phyloP scores from a whole-genome alignment of 92 coral and sea anemone genomes.

The Phenganax marumi region DNA sequence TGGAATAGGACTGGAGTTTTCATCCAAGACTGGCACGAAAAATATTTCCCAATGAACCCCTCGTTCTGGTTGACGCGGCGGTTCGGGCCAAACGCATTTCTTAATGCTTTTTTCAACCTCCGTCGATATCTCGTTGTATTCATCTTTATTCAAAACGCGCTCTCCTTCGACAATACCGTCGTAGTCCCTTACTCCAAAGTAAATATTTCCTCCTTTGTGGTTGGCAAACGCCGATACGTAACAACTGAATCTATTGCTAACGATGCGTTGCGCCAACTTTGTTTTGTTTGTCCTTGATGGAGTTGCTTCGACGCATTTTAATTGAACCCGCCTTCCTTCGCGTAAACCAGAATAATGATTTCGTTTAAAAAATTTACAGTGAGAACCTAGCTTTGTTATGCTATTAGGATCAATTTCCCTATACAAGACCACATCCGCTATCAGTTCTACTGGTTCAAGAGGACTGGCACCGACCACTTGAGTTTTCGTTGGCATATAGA shows the following conservation, averaged over 20 bases:
- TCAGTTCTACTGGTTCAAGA: neutral
- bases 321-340: slow-evolving; percentile 26
- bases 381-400: neutral
- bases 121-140: neutral
- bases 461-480: slow-evolving; percentile 7
- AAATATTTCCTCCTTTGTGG: slow-evolving; percentile 42
- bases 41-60: slow-evolving; percentile 46
- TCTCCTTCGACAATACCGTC: slow-evolving; percentile 50
- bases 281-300: slow-evolving; percentile 13
- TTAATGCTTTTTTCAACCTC: slow-evolving; percentile 21
- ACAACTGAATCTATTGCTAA: slow-evolving; percentile 26
- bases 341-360: neutral
- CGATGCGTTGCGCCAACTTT: neutral
- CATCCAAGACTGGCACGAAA: slow-evolving; percentile 46
- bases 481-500: slow-evolving; percentile 29
- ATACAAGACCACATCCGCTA: slow-evolving; percentile 8
- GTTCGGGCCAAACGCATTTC: slow-evolving; percentile 37
- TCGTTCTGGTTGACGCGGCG: slow-evolving; percentile 22
- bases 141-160: slow-evolving; percentile 10
- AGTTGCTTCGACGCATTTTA: slow-evolving; percentile 18
- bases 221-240: slow-evolving; percentile 52
- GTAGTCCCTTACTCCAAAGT: slow-evolving; percentile 25
- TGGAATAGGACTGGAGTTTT: slow-evolving; percentile 5
- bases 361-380: slow-evolving; percentile 8
- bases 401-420: neutral